Evolutionary conservation across 2,888 invertebrate species (phyloP).

Genomic region (Drosophila recens): DNA sequence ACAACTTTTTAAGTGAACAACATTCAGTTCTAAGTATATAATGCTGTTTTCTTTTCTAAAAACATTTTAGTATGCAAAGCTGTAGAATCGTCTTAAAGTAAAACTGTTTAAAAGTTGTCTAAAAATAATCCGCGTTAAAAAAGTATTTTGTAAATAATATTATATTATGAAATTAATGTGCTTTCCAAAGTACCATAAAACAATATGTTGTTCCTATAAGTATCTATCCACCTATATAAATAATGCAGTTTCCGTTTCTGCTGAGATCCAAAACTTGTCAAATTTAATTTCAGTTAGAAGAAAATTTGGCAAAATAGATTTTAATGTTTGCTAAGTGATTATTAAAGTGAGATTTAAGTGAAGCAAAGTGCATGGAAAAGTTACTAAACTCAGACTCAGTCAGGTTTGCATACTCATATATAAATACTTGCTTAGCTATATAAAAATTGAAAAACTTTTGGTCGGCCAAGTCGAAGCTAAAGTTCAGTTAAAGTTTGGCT

Average conservation of each 20-base stretch:
- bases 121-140: neutral
- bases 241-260: neutral
- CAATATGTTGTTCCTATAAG: neutral
- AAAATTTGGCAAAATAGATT: constrained; percentile 18
- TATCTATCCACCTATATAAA: neutral
- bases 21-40: no score
- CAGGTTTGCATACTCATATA: constrained; percentile 3
- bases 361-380: constrained; percentile 30
- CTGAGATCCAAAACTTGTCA: neutral
- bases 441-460: constrained; percentile 76
- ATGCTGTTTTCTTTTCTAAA: no score
- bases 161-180: neutral
- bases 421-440: constrained; percentile 33
- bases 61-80: no score
- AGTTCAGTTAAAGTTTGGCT: constrained; percentile 70
- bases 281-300: constrained; percentile 13
- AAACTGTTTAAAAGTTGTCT: no score
- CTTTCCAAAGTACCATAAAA: neutral
- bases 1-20: no score
- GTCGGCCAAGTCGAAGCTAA: constrained; percentile 49
- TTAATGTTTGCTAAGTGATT: constrained; percentile 42
- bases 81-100: no score
- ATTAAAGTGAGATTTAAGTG: constrained; percentile 29
- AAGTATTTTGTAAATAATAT: neutral
- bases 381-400: constrained; percentile 19